phyloP scores from a whole-genome alignment of 2,113 vertebrate genomes.

The Chionomys nivalis region DNA sequence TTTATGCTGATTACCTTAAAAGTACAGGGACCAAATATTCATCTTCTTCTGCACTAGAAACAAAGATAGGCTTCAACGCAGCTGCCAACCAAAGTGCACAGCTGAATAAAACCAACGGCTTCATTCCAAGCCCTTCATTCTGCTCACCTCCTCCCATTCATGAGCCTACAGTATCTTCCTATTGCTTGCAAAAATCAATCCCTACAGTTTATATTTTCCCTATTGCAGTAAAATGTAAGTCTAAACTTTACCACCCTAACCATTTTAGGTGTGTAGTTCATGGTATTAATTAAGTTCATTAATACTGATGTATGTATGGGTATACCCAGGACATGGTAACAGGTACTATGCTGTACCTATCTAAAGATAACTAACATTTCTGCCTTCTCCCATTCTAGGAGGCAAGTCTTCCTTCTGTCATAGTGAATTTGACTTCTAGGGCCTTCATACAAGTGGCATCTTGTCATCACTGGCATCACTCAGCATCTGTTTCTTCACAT shows the following conservation, averaged over 20 bases:
- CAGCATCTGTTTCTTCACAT: neutral
- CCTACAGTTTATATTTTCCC: neutral
- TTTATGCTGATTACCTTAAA: neutral
- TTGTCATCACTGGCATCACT: neutral
- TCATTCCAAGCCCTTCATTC: neutral
- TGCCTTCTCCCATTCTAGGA: neutral
- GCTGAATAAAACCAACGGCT: neutral
- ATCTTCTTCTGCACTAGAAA: neutral
- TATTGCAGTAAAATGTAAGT: neutral
- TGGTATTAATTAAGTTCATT: neutral
- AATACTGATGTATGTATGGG: accelerated
- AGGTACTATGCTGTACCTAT: neutral
- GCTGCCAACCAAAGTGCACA: neutral
- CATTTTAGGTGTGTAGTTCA: neutral
- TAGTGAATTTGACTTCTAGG: neutral
- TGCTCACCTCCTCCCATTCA: neutral
- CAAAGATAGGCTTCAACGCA: neutral
- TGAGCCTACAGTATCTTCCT: neutral
- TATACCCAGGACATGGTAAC: neutral
- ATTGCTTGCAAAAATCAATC: neutral
- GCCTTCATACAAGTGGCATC: neutral
- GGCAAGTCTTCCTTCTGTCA: neutral
- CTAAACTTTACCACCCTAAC: neutral
- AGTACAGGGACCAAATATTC: neutral
- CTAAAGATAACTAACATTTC: neutral